Base-by-base conservation (phyloP, 1,140 invertebrate species). In the Fragariocoptes setiger region DNA sequence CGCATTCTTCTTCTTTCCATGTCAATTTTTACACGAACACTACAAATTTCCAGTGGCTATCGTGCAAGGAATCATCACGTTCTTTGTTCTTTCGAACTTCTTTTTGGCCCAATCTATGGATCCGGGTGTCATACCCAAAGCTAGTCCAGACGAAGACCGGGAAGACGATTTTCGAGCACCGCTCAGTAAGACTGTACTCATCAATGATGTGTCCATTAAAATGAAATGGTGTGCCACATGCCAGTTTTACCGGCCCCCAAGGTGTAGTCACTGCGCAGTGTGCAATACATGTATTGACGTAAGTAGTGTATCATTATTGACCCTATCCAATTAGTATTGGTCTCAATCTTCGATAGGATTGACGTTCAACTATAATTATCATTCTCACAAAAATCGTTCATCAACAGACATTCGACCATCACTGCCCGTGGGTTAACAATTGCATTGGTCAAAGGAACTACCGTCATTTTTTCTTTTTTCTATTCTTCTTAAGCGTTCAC, bases 221-320 rank as follows among this genome's bases (percentile, higher is more conserved):
- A 94, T 99, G 85, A 99, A 99, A 63, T 99, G 90, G 90, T 99
- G 92, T 62, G 74, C 83, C 42, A 99, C 90, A 2, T 99, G 92
- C 64, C 86, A 95, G 63, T 97, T 97, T 65, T 99, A 97, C 61
- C 68, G 88, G 51, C 86, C 88, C 54, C 90, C 90, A 42, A 67
- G 90, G 55, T 94, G 86, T 62, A 94, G 83, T 39, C 88, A 99
- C 63, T 99, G 92, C 61, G 92, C 82, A 52, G 85, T 94, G 40
- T 99, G 90, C 64, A 86, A 97, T 66, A 80, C 80, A 54, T 95
- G 88, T 62, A 90, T 95, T 56, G 85, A 94, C 69, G 83, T 90
- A 59, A 63, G 60, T 56, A 13, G 40, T 19, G 13, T 5, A 41
- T 4, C 20, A 22, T 13, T 15, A n/a, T 13, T 43, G 35, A 21